A percentile compares a stretch with the other conserved stretches of the same genome.
These are phyloP conservation scores for Troides aeacus DNA, from an alignment of 2,888 invertebrate genomes.

Conservation along the genomic window DNA sequence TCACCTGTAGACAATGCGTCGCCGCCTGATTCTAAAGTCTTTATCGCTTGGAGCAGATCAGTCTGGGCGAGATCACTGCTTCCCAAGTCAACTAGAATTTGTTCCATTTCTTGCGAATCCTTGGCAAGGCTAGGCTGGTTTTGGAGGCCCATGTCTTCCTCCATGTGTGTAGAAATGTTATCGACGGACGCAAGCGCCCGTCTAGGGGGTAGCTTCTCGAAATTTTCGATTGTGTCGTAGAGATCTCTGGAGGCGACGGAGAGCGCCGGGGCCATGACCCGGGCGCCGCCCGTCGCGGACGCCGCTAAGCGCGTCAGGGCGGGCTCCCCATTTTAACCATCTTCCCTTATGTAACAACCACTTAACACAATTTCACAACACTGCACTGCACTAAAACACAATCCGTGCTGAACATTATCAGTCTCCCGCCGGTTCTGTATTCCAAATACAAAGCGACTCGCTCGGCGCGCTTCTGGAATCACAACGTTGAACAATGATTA, in stretches of 20 bases:
- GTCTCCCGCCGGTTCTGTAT: constrained; percentile 68
- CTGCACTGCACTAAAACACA: constrained; percentile 55
- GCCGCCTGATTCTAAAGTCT: constrained; percentile 83
- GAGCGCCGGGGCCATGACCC: constrained; percentile 97
- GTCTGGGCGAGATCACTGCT: constrained; percentile 81
- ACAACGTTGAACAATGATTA: constrained; percentile 64
- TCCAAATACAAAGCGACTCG: constrained; percentile 45
- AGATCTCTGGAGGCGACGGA: constrained; percentile 83
- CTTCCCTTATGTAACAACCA: constrained; percentile 68
- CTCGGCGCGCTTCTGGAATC: constrained; percentile 72
- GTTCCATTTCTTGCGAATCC: constrained; percentile 83
- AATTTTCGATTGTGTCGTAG: constrained; percentile 50
- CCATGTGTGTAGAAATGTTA: constrained; percentile 78
- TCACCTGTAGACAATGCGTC: constrained; percentile 68
- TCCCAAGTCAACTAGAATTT: constrained; percentile 82
- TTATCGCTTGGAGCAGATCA: constrained; percentile 87
- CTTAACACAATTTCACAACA: constrained; percentile 52
- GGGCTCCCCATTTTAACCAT: constrained; percentile 61
- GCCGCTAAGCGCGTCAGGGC: constrained; percentile 68
- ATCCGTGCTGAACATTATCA: constrained; percentile 52
- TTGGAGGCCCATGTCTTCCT: constrained; percentile 80
- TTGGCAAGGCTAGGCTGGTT: constrained; percentile 79
- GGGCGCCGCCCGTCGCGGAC: constrained; percentile 78
- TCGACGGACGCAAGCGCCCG: constrained; percentile 76
- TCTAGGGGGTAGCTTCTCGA: constrained; percentile 57